Conservation (phyloP, 2,797 vertebrate species). For the Graptemys geographica region DNA sequence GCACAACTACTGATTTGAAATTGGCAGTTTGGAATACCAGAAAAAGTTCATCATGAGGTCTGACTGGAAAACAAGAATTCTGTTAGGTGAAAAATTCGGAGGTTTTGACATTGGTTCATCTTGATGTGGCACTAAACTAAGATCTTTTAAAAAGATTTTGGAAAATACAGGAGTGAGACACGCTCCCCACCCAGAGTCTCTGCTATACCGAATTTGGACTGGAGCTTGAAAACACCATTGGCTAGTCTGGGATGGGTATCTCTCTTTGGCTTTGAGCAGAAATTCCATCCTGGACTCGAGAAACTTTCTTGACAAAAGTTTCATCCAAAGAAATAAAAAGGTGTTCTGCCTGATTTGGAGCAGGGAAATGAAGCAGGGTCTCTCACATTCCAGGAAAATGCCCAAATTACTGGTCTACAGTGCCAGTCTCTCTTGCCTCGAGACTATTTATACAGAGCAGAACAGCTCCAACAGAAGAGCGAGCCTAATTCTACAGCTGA, state of each 20-base stretch:
- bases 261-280: neutral
- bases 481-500: neutral
- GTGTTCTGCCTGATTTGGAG: neutral
- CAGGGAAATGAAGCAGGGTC: neutral
- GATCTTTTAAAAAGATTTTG: neutral
- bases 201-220: neutral
- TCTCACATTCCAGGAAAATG: neutral
- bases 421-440: neutral
- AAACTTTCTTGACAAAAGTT: neutral
- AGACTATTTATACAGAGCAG: neutral
- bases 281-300: neutral
- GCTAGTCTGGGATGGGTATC: neutral
- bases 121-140: neutral
- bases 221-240: too few species aligned
- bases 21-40: neutral
- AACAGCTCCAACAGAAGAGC: neutral
- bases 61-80: neutral
- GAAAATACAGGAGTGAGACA: neutral
- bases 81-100: neutral
- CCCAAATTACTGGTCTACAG: neutral
- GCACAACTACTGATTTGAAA: neutral
- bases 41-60: neutral
- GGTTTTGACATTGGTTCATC: neutral
- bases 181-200: rapidly evolving
- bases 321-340: neutral